Evolutionary conservation across 2,113 vertebrate genomes (phyloP), one percentile per base, ranked within the genome.

Genomic region (Romanogobio albipinnatus): DNA sequence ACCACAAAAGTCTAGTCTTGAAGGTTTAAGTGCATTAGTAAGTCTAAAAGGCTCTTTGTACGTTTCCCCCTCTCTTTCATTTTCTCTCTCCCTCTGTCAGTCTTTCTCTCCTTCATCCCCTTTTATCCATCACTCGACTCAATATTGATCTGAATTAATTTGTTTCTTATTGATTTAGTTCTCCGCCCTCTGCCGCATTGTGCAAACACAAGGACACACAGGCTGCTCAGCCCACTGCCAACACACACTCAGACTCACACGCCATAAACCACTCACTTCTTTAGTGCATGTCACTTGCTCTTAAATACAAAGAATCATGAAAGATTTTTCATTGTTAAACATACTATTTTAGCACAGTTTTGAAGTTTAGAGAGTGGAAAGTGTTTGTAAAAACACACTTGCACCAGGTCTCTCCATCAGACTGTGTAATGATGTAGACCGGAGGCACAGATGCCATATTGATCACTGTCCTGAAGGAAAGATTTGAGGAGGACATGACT

Each of bases 111-210:
- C 85, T 71, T 88, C 33, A 88, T 56, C 88, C 91, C 87, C 89
- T 88, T 86, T 90, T 89, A 90, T 73, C 75, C 75, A 45, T 56
- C 70, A 33, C 47, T 87, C 14, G 70, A 51, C 90, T 92, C 84
- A 78, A 87, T 92, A 94, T 94, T 91, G 93, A 93, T 93, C 92
- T 86, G 90, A 93, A 94, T 94, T 94, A 86, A 93, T 94, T 94
- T 93, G 92, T 93, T 93, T 92, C 88, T 85, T 92, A 94, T 94
- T 89, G 94, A 94, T 94, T 92, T 80, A 84, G 90, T 90, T 90
- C 91, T 93, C 93, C 92, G 89, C 92, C 88, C 92, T 94, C 87
- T 94, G 93, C 93, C 90, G 93, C 94, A 94, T 92, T 90, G 92
- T 92, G 86, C 93, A 93, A 93, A 92, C 92, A 93, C 92, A 89